Evolutionary conservation across 2,888 invertebrate genomes (phyloP).

Genomic region (Tetragonula carbonaria): DNA sequence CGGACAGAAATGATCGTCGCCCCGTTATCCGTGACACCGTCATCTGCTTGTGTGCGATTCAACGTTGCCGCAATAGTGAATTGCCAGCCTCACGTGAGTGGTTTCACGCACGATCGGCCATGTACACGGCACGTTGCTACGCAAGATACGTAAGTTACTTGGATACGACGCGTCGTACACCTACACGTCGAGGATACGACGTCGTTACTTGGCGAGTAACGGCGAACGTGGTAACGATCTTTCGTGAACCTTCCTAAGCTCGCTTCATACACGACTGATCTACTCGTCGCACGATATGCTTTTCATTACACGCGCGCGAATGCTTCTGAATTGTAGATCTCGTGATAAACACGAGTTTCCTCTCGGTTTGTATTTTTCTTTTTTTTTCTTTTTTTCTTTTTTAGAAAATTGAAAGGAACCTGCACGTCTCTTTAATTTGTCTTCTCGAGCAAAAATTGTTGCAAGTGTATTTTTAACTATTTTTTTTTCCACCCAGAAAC

Average conservation of each 20-base stretch:
- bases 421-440: no score
- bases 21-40: slow-evolving; percentile 44
- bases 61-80: slow-evolving; percentile 45
- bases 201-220: slow-evolving; percentile 52
- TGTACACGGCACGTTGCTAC: slow-evolving; percentile 12
- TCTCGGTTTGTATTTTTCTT: no score
- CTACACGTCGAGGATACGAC: slow-evolving; percentile 48
- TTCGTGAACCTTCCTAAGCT: slow-evolving; percentile 27
- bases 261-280: slow-evolving; percentile 21
- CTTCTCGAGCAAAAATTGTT: no score
- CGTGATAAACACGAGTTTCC: no score
- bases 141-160: not conserved
- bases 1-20: slow-evolving; percentile 24
- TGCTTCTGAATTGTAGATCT: not conserved
- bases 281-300: not conserved
- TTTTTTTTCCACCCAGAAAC: no score
- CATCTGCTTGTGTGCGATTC: slow-evolving; percentile 33
- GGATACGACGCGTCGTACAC: slow-evolving; percentile 14
- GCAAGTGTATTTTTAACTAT: no score
- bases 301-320: not conserved
- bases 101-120: slow-evolving; percentile 45
- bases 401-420: no score
- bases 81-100: slow-evolving; percentile 47
- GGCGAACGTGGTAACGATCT: slow-evolving; percentile 47
- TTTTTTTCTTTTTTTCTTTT: no score